These are phyloP conservation scores for Myotis vivesi DNA, from an alignment of 2,797 vertebrate genomes.

Conservation along the genomic window DNA sequence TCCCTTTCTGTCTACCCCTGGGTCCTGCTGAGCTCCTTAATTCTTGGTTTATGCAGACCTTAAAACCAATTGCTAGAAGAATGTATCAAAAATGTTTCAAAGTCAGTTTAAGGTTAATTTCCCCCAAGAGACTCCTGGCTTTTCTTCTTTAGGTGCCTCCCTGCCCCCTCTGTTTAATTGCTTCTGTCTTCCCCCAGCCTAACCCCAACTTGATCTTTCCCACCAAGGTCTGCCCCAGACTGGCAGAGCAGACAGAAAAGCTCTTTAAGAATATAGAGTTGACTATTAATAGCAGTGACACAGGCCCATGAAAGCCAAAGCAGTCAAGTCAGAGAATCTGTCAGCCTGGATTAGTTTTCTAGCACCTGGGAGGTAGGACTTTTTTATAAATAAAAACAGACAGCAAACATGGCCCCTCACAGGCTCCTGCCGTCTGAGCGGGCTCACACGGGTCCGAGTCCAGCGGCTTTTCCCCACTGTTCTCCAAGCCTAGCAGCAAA, in stretches of 20 bases:
- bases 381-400: conserved; percentile 74
- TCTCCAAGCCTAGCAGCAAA: conserved; percentile 28
- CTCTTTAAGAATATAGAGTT: conserved; percentile 72
- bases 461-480: conserved; percentile 46
- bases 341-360: conserved; percentile 67
- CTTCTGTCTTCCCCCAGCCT: conserved; percentile 52
- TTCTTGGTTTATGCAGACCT: conserved; percentile 39
- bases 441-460: background rate
- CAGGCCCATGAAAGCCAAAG: conserved; percentile 52
- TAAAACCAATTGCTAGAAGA: conserved; percentile 36
- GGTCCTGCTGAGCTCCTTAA: conserved; percentile 9
- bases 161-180: conserved; percentile 43
- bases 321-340: conserved; percentile 68
- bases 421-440: conserved; percentile 37
- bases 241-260: conserved; percentile 48
- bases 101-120: conserved; percentile 50
- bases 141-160: conserved; percentile 43
- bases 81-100: conserved; percentile 45
- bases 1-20: background rate
- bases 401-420: conserved; percentile 56
- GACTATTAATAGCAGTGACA: conserved; percentile 69
- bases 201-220: conserved; percentile 57
- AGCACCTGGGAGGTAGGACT: conserved; percentile 71
- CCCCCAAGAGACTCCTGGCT: conserved; percentile 1
- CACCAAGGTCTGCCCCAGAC: conserved; percentile 37